Base-by-base conservation (phyloP, 2,113 vertebrate species). In the Mobula hypostoma region DNA sequence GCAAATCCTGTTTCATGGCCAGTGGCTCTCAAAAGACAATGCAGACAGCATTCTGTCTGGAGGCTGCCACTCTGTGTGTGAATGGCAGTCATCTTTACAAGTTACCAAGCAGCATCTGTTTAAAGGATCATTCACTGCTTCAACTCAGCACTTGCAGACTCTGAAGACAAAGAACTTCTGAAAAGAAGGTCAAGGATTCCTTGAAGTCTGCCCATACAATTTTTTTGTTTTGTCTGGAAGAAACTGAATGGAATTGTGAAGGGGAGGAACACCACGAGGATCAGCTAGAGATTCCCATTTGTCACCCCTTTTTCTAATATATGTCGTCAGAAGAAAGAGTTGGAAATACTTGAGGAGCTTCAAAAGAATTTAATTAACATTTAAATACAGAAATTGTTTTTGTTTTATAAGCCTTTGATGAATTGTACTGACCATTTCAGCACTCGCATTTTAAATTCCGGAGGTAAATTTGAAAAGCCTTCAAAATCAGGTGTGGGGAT, bases 321-420 rank as follows among this genome's bases (percentile, higher is more conserved):
- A 93, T 74, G 91, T 93, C 91, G 12, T 74, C 11, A 68, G 40
- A 74, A 93, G 91, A 93, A 93, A 93, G 91, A 74, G 24, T 48
- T 93, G 70, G 91, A 93, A 93, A 93, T 93, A 93, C 91, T 93
- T 40, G 4, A 40, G 90, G 68, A 48, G 63, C n/a, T 93, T 74
- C 91, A 93, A 93, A 93, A 40, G 91, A 93, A 93, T 93, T 93
- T 93, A 93, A 93, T 93, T 93, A 93, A 93, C 91, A 93, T 93
- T 93, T 93, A 93, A 93, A 93, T 76, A 19, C 58, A 90, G 85
- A 90, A 90, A 66, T 19, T 90, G 36, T 74, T 74, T 93, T 93
- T 92, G 74, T 56, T 27, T 74, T 93, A 93, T 56, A 36, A 93
- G 91, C 3, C 68, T 74, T 93, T 74, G 91, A 93, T 74, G 91